phyloP scores from a whole-genome alignment of 2,113 vertebrate species.

The Numenius arquata region DNA sequence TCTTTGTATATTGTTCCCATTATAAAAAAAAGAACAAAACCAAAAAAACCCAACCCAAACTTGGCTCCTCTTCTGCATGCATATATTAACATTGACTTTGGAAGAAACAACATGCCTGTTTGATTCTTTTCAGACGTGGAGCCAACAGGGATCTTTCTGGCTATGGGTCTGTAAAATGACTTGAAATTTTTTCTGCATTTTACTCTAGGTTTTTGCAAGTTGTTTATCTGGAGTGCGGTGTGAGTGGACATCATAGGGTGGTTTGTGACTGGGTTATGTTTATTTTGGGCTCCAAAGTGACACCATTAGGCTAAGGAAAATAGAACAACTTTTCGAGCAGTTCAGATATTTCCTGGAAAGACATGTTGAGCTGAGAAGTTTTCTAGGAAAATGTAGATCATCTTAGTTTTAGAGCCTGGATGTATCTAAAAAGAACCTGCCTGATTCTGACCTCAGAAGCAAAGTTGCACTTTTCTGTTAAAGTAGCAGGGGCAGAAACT shows the following conservation, averaged over 20 bases:
- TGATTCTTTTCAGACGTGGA: not conserved
- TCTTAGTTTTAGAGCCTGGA: not conserved
- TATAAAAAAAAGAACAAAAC: not conserved
- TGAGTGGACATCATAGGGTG: not conserved
- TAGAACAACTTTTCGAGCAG: not conserved
- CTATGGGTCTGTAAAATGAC: not conserved
- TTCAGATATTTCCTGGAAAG: constrained; percentile 40
- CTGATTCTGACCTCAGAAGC: not conserved
- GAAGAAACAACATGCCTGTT: not conserved
- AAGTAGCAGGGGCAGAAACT: not conserved
- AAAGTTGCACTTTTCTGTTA: not conserved
- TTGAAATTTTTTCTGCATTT: not conserved
- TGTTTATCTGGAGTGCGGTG: not conserved
- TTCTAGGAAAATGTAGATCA: constrained; percentile 27
- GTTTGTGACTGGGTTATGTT: not conserved
- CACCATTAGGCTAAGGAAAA: not conserved
- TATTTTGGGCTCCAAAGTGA: not conserved
- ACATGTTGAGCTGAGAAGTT: not conserved
- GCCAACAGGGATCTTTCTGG: not conserved
- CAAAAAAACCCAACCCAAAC: not conserved
- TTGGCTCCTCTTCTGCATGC: not conserved
- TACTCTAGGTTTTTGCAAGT: not conserved
- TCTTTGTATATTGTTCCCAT: not conserved
- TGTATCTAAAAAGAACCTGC: not conserved
- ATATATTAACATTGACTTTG: not conserved